Conservation (phyloP, 2,888 invertebrate genomes). For the Megastigmus dorsalis region DNA sequence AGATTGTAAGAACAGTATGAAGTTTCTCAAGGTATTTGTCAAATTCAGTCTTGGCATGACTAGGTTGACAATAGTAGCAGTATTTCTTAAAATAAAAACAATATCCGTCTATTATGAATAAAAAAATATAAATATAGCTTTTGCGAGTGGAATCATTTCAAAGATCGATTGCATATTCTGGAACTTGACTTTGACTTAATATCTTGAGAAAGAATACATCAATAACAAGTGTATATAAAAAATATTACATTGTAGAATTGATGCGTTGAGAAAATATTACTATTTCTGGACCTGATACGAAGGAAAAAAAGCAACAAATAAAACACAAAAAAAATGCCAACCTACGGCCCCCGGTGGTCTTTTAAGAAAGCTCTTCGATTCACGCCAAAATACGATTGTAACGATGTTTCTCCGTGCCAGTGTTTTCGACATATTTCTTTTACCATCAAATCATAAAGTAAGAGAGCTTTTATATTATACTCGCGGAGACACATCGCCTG, state of each 20-base stretch:
- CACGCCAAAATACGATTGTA: constrained; percentile 40
- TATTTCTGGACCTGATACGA: not conserved
- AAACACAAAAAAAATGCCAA: constrained; percentile 28
- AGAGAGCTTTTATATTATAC: not conserved
- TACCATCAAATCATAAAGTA: not conserved
- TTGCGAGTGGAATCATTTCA: not conserved
- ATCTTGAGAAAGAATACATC: constrained; percentile 20
- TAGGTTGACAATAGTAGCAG: not conserved
- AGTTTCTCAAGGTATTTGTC: constrained; percentile 24
- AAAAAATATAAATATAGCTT: not conserved
- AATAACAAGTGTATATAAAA: constrained; percentile 38
- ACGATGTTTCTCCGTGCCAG: constrained; percentile 47
- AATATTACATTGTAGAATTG: constrained; percentile 23
- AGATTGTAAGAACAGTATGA: constrained; percentile 14
- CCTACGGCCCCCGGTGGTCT: constrained; percentile 17
- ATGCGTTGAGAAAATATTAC: constrained; percentile 29
- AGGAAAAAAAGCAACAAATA: constrained; percentile 20
- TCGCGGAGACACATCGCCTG: constrained; percentile 38
- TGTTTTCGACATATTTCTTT: constrained; percentile 21
- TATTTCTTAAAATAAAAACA: constrained; percentile 12
- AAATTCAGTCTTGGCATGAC: not conserved
- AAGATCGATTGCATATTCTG: not conserved
- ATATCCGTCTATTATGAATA: no score
- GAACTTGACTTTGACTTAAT: constrained; percentile 13
- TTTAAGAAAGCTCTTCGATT: constrained; percentile 40